Evolutionary conservation across 2,113 vertebrate species (phyloP).

Genomic region (Lophius piscatorius): DNA sequence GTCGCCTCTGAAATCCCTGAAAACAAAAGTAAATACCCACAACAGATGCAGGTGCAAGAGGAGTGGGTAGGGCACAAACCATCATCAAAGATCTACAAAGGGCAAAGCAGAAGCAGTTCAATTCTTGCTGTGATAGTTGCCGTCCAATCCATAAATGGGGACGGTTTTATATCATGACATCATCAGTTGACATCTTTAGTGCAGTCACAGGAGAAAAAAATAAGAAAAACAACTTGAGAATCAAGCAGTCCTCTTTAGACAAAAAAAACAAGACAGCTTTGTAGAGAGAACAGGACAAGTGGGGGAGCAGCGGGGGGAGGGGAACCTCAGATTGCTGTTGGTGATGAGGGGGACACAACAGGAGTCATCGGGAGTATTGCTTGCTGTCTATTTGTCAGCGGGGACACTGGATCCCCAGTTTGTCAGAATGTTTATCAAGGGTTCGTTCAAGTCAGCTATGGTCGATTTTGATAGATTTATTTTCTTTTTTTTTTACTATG

Average conservation of each 20-base stretch:
- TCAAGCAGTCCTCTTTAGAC: slow-evolving; percentile 57
- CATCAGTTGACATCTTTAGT: slow-evolving; percentile 82
- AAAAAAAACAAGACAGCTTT: slow-evolving; percentile 50
- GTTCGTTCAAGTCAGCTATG: too few relatives aligned
- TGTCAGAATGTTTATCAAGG: too few relatives aligned
- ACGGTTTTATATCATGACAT: slow-evolving; percentile 74
- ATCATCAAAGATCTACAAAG: slow-evolving; percentile 53
- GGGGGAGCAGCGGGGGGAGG: slow-evolving; percentile 11
- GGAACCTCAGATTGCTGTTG: slow-evolving; percentile 30
- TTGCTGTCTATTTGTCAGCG: slow-evolving; percentile 22
- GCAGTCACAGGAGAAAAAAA: slow-evolving; percentile 69
- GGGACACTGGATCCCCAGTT: background rate
- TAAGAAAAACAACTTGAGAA: slow-evolving; percentile 50
- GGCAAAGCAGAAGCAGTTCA: slow-evolving; percentile 63
- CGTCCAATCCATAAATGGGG: slow-evolving; percentile 57
- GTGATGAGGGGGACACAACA: slow-evolving; percentile 37
- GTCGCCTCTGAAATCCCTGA: slow-evolving; percentile 5
- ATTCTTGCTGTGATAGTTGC: slow-evolving; percentile 63
- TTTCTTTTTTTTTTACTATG: too few relatives aligned
- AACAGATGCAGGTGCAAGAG: slow-evolving; percentile 25
- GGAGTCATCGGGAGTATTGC: slow-evolving; percentile 63
- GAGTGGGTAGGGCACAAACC: too few relatives aligned
- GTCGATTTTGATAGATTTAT: too few relatives aligned
- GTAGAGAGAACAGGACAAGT: slow-evolving; percentile 14
- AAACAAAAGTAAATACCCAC: slow-evolving; percentile 1